These are phyloP conservation scores for Boulengeromyrus knoepffleri DNA, from an alignment of 2,113 vertebrate genomes.

Conservation along the genomic window DNA sequence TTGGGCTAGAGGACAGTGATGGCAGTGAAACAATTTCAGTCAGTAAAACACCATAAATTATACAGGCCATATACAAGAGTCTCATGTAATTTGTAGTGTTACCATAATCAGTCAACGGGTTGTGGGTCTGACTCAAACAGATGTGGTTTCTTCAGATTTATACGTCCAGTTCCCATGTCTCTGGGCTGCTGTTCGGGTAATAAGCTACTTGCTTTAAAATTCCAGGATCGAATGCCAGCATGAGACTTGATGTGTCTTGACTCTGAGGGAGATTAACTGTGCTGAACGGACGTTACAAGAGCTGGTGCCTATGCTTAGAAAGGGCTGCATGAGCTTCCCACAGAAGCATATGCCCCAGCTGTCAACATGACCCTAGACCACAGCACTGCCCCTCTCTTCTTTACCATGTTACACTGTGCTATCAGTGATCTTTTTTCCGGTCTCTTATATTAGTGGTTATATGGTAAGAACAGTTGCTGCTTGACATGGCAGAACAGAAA, in stretches of 20 bases:
- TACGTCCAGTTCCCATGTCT: not conserved
- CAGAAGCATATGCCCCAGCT: not conserved
- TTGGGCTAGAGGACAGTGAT: not conserved
- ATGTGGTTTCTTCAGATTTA: slow-evolving; percentile 1
- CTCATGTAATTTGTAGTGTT: not conserved
- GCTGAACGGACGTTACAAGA: not conserved
- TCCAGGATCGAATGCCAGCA: not conserved
- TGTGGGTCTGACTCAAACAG: not conserved
- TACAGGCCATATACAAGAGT: not conserved
- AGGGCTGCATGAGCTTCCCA: not conserved
- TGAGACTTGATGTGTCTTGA: not conserved
- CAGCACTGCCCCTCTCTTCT: not conserved
- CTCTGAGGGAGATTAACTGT: not conserved
- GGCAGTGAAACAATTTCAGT: not conserved
- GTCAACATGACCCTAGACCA: not conserved
- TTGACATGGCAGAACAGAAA: not conserved
- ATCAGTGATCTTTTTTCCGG: not conserved
- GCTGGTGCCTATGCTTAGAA: not conserved
- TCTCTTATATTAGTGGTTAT: not conserved
- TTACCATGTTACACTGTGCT: not conserved
- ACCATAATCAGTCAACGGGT: not conserved
- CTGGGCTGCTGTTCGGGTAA: not conserved
- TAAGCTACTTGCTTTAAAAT: not conserved
- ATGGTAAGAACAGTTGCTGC: not conserved
- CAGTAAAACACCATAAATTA: not conserved